Conservation (phyloP, 2,888 invertebrate genomes). For the Amitus sp. region DNA sequence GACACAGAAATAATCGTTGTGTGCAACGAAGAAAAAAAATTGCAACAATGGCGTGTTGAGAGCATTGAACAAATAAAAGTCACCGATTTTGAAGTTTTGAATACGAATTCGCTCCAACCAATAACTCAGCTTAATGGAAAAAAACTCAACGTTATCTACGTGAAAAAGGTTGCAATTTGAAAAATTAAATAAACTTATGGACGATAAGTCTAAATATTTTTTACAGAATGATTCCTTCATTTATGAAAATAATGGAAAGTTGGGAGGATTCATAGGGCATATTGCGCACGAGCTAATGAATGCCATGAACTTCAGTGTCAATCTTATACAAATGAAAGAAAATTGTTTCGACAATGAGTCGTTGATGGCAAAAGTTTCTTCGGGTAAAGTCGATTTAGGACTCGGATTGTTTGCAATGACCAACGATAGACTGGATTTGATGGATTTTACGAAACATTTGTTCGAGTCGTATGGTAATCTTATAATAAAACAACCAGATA, state of each 20-base stretch:
- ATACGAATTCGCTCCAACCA: constrained; percentile 26
- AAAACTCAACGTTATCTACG: constrained; percentile 32
- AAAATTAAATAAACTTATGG: no score
- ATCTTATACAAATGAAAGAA: constrained; percentile 1
- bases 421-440: constrained; percentile 34
- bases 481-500: constrained; percentile 44
- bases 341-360: no score
- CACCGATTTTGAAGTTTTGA: constrained; percentile 37
- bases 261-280: constrained; percentile 44
- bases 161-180: no score
- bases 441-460: constrained; percentile 55
- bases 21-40: background rate
- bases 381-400: constrained; percentile 46
- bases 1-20: background rate
- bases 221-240: background rate
- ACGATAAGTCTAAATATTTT: no score
- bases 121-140: constrained; percentile 42
- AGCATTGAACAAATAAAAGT: background rate
- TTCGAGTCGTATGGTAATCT: constrained; percentile 41
- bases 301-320: constrained; percentile 49
- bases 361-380: background rate
- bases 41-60: background rate
- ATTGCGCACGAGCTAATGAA: constrained; percentile 46
- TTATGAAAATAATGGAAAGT: constrained; percentile 20
- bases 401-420: constrained; percentile 50